A percentile compares a stretch with the other conserved stretches of the same genome.
phyloP scores from a whole-genome alignment of 2,113 vertebrate species.

The Plestiodon gilberti region DNA sequence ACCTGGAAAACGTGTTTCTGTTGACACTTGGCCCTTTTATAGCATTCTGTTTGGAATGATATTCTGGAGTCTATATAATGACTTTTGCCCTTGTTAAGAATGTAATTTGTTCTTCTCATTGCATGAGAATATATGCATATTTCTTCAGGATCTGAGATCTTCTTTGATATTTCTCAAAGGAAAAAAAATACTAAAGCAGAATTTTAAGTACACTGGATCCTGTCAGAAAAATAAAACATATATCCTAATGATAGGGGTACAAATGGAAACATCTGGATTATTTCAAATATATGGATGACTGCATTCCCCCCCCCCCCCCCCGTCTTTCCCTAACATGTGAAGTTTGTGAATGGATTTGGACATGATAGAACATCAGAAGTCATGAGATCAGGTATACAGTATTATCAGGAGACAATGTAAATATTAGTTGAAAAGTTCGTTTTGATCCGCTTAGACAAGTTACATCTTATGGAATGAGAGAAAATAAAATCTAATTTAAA shows the following conservation, averaged over 20 bases:
- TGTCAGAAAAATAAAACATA: neutral
- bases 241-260: neutral
- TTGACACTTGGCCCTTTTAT: conserved; percentile 36
- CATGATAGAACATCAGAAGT: conserved; percentile 13
- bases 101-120: neutral
- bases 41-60: conserved; percentile 17
- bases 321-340: conserved; percentile 39
- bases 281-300: conserved; percentile 48
- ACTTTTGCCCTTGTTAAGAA: neutral
- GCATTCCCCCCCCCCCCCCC: conserved; percentile 5
- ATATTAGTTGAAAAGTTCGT: conserved; percentile 18
- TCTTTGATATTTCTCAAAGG: neutral
- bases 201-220: conserved; percentile 22
- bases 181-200: neutral
- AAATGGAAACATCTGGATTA: conserved; percentile 60
- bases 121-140: neutral
- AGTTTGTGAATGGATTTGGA: conserved; percentile 39
- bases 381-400: conserved; percentile 6
- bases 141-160: neutral
- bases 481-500: neutral
- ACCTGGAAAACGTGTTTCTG: conserved; percentile 1
- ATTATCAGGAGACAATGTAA: neutral
- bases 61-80: neutral
- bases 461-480: neutral
- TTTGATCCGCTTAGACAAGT: conserved; percentile 17